Evolutionary conservation across 1,140 invertebrate genomes (phyloP).

Genomic region (Solenopsis fugax): DNA sequence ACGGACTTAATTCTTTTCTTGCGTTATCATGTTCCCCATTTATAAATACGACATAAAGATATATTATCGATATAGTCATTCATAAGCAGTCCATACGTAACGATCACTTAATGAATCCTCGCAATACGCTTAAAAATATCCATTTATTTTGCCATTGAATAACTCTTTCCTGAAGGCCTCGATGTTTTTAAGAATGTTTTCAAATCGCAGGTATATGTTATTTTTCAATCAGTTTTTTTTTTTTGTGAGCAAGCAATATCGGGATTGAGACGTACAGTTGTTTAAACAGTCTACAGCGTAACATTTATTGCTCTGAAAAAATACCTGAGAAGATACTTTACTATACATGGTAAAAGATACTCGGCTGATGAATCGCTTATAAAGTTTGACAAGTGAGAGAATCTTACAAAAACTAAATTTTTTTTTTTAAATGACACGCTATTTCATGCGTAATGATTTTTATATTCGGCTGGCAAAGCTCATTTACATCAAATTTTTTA

Average conservation of each 20-base stretch:
- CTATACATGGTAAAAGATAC: slow-evolving; percentile 24
- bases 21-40: background rate
- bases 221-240: slow-evolving; percentile 7
- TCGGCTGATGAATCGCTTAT: background rate
- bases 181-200: background rate
- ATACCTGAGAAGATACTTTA: background rate
- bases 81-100: background rate
- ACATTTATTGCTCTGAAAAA: slow-evolving; percentile 30
- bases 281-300: slow-evolving; percentile 22
- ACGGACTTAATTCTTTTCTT: background rate
- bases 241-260: slow-evolving; percentile 36
- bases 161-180: background rate
- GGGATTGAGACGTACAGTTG: slow-evolving; percentile 58
- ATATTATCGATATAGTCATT: background rate
- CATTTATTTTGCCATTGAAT: background rate
- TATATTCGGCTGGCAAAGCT: background rate
- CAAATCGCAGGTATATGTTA: background rate
- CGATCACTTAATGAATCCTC: background rate
- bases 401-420: background rate
- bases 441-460: background rate
- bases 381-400: background rate
- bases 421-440: background rate
- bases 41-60: background rate
- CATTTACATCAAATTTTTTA: background rate
- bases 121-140: background rate